phyloP scores from a whole-genome alignment of 2,888 invertebrate species.

The Oscheius sp. region DNA sequence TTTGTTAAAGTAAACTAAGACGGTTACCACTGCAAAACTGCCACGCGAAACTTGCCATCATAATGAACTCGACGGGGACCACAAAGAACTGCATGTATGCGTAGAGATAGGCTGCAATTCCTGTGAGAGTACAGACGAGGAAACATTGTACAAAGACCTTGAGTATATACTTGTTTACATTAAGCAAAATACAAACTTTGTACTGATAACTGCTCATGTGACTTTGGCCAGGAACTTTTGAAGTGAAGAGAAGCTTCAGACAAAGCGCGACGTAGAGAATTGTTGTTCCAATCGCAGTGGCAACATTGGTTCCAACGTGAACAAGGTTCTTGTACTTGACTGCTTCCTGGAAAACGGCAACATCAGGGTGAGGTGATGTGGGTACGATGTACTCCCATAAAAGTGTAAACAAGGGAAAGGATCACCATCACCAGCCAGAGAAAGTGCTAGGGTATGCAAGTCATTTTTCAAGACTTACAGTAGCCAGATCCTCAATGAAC shows the following conservation, averaged over 20 bases:
- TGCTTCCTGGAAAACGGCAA: constrained; percentile 4
- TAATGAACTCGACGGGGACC: neutral
- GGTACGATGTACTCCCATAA: too few species aligned
- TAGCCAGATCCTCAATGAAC: constrained; percentile 19
- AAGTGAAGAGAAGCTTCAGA: neutral
- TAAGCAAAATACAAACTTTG: neutral
- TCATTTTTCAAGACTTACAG: neutral
- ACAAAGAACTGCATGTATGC: constrained; percentile 24
- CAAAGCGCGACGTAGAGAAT: constrained; percentile 6
- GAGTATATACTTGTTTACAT: neutral
- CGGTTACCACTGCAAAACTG: constrained; percentile 12
- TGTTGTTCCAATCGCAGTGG: constrained; percentile 17
- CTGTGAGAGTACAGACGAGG: constrained; percentile 4
- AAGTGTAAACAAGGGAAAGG: too few species aligned
- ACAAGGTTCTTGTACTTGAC: constrained; percentile 11
- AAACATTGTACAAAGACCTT: constrained; percentile 26
- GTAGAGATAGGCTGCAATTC: constrained; percentile 15
- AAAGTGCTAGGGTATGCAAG: too few species aligned
- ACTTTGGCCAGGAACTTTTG: neutral
- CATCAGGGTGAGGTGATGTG: too few species aligned
- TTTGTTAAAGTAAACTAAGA: neutral
- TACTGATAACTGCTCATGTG: constrained; percentile 8
- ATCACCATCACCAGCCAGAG: too few species aligned
- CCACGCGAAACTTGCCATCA: constrained; percentile 10
- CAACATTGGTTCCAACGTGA: constrained; percentile 20